Base-by-base conservation (phyloP, 2,888 invertebrate species). In the Lasioglossum villosulum region DNA sequence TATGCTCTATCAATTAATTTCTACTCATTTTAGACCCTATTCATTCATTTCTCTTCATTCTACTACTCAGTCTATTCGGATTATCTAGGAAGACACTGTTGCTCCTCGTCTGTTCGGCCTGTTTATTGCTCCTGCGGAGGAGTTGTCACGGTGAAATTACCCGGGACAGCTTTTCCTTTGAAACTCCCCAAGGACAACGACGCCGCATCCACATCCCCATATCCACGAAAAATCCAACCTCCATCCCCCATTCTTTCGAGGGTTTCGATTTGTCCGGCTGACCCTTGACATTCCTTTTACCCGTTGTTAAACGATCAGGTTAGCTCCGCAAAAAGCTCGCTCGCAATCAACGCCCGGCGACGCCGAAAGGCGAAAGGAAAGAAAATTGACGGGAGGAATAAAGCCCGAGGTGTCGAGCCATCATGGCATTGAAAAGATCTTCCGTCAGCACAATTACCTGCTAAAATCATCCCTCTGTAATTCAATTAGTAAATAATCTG, bases 261-360 rank as follows among this genome's bases (percentile, higher is more conserved):
- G 30, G 14, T 66, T 42, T 56, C 77, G 68, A 80, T 80, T 34
- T 77, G 48, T n/a, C 30, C 39, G 4, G 63, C 42, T 27, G 34
- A 52, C 14, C 27, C 56, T 66, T 78, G 42, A n/a, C 30, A 63
- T 72, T 81, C 73, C 83, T 88, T 83, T 89, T 86, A 80, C 80
- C 74, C 79, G 27, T 72, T 80, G 87, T 89, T 93, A 91, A 93
- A 92, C 91, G 89, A 86, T 80, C 90, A 82, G 90, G 91, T 91
- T 93, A 90, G 82, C 87, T 83, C 52, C 78, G 79, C 84, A 91
- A 93, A 92, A 92, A 92, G 88, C 81, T 86, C 78, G 82, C 88
- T 89, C 90, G 91, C 93, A 93, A 93, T 93, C 93, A 93, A 87
- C 90, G 90, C 79, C 76, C 45, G 83, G 16, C 37, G 42, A 68